A percentile compares a stretch with the other conserved stretches of the same genome.
Conservation (phyloP, 2,888 invertebrate genomes). For the Pseudococcus longispinus region DNA sequence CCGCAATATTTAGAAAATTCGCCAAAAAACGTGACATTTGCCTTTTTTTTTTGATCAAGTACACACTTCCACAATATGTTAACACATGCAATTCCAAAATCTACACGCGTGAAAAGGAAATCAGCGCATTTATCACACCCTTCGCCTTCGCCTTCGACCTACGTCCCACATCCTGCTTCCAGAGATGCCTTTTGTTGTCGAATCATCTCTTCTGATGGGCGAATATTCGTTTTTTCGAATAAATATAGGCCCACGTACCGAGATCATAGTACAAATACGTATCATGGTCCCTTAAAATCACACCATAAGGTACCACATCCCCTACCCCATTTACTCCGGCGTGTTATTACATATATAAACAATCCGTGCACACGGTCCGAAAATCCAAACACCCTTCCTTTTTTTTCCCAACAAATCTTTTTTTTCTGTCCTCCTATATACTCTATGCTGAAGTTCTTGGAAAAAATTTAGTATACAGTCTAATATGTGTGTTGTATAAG, state of each 20-base stretch:
- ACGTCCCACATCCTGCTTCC: not conserved
- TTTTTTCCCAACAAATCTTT: constrained; percentile 7
- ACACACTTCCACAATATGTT: not conserved
- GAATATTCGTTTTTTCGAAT: constrained; percentile 10
- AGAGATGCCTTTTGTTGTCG: not conserved
- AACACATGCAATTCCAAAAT: not conserved
- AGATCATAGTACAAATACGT: not conserved
- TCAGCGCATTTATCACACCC: not conserved
- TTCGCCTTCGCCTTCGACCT: not conserved
- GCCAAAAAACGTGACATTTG: not conserved
- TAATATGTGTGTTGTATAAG: not conserved
- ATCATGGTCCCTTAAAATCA: not conserved
- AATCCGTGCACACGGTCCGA: not conserved
- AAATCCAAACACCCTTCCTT: not conserved
- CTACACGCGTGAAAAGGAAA: not conserved
- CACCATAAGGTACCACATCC: constrained; percentile 7
- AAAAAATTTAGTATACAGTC: constrained; percentile 10
- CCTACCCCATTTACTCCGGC: not conserved
- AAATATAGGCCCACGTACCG: not conserved
- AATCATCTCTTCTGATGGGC: not conserved
- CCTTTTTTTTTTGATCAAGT: not conserved
- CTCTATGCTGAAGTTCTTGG: not conserved
- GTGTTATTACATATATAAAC: constrained; percentile 25
- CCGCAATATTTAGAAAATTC: no score
- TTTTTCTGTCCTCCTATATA: not conserved